A percentile compares a stretch with the other conserved stretches of the same genome.
phyloP scores from a whole-genome alignment of 2,113 vertebrate genomes.

The Odocoileus virginianus region DNA sequence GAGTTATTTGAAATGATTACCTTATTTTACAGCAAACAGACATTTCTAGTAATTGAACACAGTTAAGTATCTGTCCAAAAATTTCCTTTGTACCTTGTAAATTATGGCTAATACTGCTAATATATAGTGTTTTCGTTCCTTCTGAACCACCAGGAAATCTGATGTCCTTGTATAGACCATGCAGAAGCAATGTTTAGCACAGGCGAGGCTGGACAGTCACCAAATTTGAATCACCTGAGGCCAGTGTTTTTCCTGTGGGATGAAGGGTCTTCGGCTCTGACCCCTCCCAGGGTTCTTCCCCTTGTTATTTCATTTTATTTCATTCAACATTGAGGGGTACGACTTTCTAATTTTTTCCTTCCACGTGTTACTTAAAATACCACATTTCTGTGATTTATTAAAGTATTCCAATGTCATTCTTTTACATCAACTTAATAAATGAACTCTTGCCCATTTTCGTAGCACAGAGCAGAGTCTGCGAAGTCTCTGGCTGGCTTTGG shows the following conservation, averaged over 20 bases:
- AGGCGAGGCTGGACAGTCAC: background rate
- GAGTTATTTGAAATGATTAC: background rate
- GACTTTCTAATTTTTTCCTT: background rate
- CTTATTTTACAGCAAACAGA: conserved; percentile 40
- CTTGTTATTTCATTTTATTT: background rate
- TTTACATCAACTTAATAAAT: background rate
- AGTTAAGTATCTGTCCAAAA: conserved; percentile 22
- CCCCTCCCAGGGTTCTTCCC: accelerated
- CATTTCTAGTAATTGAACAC: background rate
- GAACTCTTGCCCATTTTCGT: background rate
- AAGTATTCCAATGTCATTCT: background rate
- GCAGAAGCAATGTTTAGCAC: background rate
- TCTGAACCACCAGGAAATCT: background rate
- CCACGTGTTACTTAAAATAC: background rate
- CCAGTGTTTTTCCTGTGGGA: no score
- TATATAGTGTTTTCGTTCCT: conserved; percentile 30
- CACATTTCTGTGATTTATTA: background rate
- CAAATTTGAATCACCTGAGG: background rate
- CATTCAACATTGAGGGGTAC: background rate
- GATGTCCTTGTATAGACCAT: background rate
- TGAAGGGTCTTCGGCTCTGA: background rate
- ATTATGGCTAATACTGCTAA: background rate
- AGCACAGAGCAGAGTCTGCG: background rate
- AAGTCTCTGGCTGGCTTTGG: background rate
- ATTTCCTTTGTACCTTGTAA: conserved; percentile 38